Evolutionary conservation across 2,888 invertebrate species (phyloP), one percentile per base, ranked within the genome.

Genomic region (Sesia bembeciformis): DNA sequence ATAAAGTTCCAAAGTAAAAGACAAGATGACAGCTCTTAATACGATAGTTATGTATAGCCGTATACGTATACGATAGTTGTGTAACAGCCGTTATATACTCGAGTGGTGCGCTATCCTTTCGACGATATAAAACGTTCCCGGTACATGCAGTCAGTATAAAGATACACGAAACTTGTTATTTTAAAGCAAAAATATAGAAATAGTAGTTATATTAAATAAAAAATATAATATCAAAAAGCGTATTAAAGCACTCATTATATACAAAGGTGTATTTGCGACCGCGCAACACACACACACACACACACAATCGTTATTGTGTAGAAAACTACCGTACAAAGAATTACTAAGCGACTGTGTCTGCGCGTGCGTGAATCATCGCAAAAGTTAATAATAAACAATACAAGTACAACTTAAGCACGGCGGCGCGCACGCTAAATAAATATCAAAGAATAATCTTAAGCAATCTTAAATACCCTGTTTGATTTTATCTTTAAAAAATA

Each of bases 391-490:
- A 43, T 43, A 43, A 23, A 23, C 38, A 50, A 23, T 50, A 50
- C 8, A 23, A 50, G 5, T 6, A 50, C 4, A 39, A 42, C 41
- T 6, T n/a, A 63, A 58, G 64, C 23, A 23, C 68, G 57, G 64
- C 72, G 59, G 66, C 64, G 64, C 70, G 63, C 67, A 66, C 70
- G 66, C 52, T n/a, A 40, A 68, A 68, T 65, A 75, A 74, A 76
- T 65, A 77, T 85, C 84, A 87, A 86, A 88, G 78, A 82, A 86
- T 85, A 85, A 79, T 78, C 87, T 85, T 84, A 88, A 84, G 85
- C 84, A 81, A 87, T 86, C 84, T 86, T 88, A 86, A 86, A 89
- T 89, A 89, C 88, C 88, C 89, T 89, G 88, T 89, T n/a, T 87
- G 85, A 85, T 87, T 87, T 84, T 77, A 80, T 81, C 81, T 80